A percentile compares a stretch with the other conserved stretches of the same genome.
phyloP scores from a whole-genome alignment of 2,797 vertebrate species.

The Cryptoprocta ferox region DNA sequence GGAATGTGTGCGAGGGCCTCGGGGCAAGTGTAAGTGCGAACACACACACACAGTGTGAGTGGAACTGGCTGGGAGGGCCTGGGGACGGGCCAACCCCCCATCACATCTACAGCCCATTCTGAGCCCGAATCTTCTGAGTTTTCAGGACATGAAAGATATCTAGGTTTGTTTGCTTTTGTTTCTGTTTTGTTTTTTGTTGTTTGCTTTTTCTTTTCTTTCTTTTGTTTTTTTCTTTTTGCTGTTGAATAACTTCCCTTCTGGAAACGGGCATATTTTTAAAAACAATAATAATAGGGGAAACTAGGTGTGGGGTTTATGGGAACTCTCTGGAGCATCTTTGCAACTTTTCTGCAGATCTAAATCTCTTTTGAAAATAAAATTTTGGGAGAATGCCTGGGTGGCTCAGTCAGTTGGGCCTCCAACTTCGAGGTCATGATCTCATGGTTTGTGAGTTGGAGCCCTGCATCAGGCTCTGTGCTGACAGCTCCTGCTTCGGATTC shows the following conservation, averaged over 20 bases:
- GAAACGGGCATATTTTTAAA: background rate
- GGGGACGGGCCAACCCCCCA: too few relatives aligned
- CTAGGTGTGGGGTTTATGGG: background rate
- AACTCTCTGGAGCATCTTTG: background rate
- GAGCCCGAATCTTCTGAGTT: background rate
- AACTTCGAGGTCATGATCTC: too few relatives aligned
- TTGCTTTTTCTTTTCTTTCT: background rate
- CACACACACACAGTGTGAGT: too few relatives aligned
- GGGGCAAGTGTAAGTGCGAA: background rate
- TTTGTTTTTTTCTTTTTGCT: background rate
- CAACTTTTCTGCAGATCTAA: background rate
- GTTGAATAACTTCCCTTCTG: background rate
- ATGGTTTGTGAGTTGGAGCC: too few relatives aligned
- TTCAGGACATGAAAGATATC: background rate
- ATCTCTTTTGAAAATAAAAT: background rate
- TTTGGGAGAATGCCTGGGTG: background rate
- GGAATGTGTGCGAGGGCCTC: background rate
- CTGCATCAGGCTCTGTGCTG: too few relatives aligned
- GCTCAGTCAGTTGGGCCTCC: too few relatives aligned
- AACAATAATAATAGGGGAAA: background rate
- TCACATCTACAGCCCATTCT: background rate
- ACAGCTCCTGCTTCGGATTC: too few relatives aligned
- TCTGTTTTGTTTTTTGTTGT: too few relatives aligned
- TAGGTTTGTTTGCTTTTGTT: background rate
- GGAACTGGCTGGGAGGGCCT: background rate